Percentiles rank a stretch among this genome's conserved stretches.
These are phyloP conservation scores for Drosophila murphyi DNA, from an alignment of 1,140 invertebrate species.

Conservation along the genomic window DNA sequence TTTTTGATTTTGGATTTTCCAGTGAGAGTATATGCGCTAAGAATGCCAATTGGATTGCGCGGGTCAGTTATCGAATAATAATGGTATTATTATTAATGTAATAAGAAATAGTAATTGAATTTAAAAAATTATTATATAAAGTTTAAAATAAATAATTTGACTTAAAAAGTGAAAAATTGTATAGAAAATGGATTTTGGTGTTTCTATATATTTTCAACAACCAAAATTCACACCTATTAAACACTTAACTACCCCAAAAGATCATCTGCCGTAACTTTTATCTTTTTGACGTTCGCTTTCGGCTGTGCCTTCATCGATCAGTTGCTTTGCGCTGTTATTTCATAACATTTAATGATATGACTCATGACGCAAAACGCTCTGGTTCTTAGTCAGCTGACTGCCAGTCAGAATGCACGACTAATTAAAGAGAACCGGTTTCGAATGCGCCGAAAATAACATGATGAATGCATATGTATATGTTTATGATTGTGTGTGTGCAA, in stretches of 20 bases:
- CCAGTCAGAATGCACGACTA: slow-evolving; percentile 5
- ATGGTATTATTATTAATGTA: too few relatives aligned
- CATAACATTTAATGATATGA: slow-evolving; percentile 41
- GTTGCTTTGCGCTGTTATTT: slow-evolving; percentile 32
- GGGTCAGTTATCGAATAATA: too few relatives aligned
- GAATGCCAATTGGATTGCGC: background rate
- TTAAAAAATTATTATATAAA: too few relatives aligned
- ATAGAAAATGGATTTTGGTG: too few relatives aligned
- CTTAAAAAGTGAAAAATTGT: too few relatives aligned
- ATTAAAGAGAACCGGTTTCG: slow-evolving; percentile 40
- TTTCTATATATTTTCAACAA: too few relatives aligned
- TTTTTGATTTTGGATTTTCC: background rate
- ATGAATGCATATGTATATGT: background rate
- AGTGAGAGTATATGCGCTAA: background rate
- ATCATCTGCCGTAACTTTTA: background rate
- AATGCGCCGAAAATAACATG: slow-evolving; percentile 37
- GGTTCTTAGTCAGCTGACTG: background rate
- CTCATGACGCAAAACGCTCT: slow-evolving; percentile 1
- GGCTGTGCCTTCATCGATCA: slow-evolving; percentile 23
- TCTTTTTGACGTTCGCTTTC: background rate
- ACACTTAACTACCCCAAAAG: background rate
- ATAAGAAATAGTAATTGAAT: too few relatives aligned
- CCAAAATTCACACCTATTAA: too few relatives aligned
- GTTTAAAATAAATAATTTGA: too few relatives aligned
- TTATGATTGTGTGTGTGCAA: slow-evolving; percentile 15